Evolutionary conservation across 2,113 vertebrate genomes (phyloP).

Genomic region (Sander lucioperca): DNA sequence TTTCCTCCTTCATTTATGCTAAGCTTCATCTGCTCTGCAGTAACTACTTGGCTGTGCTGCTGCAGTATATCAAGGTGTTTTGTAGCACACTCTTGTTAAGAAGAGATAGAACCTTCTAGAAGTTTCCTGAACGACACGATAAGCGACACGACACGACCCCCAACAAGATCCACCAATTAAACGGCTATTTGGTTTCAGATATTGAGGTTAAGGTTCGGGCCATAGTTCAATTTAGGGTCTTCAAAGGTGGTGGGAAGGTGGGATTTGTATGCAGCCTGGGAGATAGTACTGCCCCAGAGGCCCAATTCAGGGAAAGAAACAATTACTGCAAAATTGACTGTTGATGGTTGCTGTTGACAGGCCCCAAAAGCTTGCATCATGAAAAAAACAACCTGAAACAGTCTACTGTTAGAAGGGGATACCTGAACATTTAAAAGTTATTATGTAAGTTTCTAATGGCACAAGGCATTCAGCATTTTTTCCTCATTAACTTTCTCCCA

Average conservation of each 20-base stretch:
- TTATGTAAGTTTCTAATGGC: slow-evolving; percentile 20
- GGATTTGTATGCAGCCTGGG: slow-evolving; percentile 28
- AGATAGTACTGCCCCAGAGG: slow-evolving; percentile 27
- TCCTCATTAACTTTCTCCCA: slow-evolving; percentile 51
- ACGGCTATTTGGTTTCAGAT: slow-evolving; percentile 31
- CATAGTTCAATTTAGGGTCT: slow-evolving; percentile 39
- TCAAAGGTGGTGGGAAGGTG: slow-evolving; percentile 6
- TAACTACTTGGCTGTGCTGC: not conserved
- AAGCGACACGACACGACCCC: not conserved
- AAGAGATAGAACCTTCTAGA: not conserved
- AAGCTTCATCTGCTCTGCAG: not conserved
- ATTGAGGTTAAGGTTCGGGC: slow-evolving; percentile 48
- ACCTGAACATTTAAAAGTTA: not conserved
- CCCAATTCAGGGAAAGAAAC: slow-evolving; percentile 22
- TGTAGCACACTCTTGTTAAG: not conserved
- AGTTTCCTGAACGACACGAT: slow-evolving; percentile 23
- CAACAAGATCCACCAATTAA: slow-evolving; percentile 36
- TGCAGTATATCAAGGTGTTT: not conserved
- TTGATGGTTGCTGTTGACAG: slow-evolving; percentile 16
- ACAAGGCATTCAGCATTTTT: slow-evolving; percentile 14
- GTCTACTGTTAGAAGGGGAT: not conserved
- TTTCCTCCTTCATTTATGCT: not conserved
- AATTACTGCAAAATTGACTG: slow-evolving; percentile 51
- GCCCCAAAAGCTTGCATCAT: not conserved
- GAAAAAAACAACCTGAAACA: slow-evolving; percentile 4